Base-by-base conservation (phyloP, 2,888 invertebrate species). In the Lasioglossum villosulum region DNA sequence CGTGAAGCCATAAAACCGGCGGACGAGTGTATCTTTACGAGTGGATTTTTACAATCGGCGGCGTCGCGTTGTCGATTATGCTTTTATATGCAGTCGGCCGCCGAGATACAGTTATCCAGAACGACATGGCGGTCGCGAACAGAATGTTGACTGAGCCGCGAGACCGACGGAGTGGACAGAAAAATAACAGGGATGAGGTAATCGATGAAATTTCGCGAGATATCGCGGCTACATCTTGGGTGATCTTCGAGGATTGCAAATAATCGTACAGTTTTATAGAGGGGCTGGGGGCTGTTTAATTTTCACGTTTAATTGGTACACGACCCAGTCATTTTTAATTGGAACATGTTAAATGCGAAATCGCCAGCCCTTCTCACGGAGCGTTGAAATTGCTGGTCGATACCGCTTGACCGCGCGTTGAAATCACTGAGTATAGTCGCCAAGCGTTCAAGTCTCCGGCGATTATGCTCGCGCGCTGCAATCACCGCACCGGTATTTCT, bases 1-100 rank as follows among this genome's bases (percentile, higher is more conserved):
- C 42, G 48, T 39, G 59, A 48, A 52, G 82, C 56, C 52, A 45
- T 83, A 66, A 85, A 80, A 8, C 30, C 56, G n/a, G 39, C 16
- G 39, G 39, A 74, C 30, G 39, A 19, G 27, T 45, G 45, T 77
- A 76, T 39, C 37, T 59, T 73, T 73, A 30, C 48, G 39, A 66
- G 30, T 30, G 66, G 30, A 66, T 66, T 66, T 66, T 66, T 66
- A 66, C 34, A 66, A 66, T 34, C 59, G 59, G 59, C 27, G 59
- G 19, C 66, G 42, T 16, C 45, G n/a, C 19, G 52, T 48, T 14
- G 37, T 30, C 39, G 34, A 23, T 42, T 42, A 52, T 72, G 52
- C 72, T 75, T 76, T 76, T 39, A 78, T n/a, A n/a, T 8, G 45
- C 45, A 27, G 27, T 68, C 37, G 23, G 23, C 48, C 48, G 72